Evolutionary conservation across 2,797 vertebrate genomes (phyloP).

Genomic region (Cyprinella venusta): DNA sequence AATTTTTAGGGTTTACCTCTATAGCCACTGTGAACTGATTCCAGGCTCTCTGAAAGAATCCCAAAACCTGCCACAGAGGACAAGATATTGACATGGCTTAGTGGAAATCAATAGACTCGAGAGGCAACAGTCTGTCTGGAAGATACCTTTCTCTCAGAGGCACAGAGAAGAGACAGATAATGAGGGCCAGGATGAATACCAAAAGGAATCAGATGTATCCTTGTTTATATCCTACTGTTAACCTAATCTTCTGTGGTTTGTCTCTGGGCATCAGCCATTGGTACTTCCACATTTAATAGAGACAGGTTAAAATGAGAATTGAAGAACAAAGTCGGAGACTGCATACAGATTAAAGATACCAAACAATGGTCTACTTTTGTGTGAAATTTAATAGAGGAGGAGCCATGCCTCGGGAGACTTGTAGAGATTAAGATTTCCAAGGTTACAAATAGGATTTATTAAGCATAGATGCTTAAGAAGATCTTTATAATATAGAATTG

Average conservation of each 20-base stretch:
- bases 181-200: slow-evolving; percentile 32
- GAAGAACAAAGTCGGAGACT: background rate
- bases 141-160: slow-evolving; percentile 30
- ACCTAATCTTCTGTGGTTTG: background rate
- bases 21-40: slow-evolving; percentile 77
- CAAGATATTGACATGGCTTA: slow-evolving; percentile 41
- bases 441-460: background rate
- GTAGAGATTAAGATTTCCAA: background rate
- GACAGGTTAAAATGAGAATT: background rate
- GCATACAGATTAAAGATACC: background rate
- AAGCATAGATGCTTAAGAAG: background rate
- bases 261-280: background rate
- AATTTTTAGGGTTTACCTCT: slow-evolving; percentile 70
- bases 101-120: slow-evolving; percentile 49
- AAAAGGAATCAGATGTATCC: slow-evolving; percentile 31
- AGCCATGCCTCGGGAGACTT: background rate
- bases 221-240: slow-evolving; percentile 20
- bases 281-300: slow-evolving; percentile 12
- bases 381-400: background rate
- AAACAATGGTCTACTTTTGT: background rate
- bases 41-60: slow-evolving; percentile 80
- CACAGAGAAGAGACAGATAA: slow-evolving; percentile 35
- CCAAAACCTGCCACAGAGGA: slow-evolving; percentile 68
- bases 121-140: slow-evolving; percentile 32
- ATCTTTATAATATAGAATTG: background rate